Evolutionary conservation across 2,113 vertebrate genomes (phyloP).

Genomic region (Myotis yumanensis): DNA sequence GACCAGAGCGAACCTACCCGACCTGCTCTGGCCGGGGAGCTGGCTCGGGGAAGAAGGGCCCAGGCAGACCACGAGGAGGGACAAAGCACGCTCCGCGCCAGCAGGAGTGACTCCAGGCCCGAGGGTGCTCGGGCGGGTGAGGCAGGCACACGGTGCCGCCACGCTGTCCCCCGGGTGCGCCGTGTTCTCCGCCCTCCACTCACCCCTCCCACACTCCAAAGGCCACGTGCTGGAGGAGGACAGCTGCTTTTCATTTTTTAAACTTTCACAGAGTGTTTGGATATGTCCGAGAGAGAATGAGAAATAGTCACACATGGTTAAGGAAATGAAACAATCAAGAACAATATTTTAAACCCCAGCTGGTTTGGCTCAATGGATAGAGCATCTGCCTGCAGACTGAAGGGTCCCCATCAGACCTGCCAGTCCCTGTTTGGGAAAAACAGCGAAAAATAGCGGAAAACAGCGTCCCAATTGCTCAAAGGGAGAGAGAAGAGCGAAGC

Average conservation of each 20-base stretch:
- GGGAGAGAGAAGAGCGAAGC: background rate
- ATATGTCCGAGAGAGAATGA: background rate
- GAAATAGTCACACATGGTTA: background rate
- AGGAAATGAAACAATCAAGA: background rate
- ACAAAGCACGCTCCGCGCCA: no score
- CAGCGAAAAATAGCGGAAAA: no score
- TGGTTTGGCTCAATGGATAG: no score
- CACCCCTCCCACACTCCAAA: background rate
- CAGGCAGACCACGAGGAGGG: background rate
- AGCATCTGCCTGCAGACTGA: no score
- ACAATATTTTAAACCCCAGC: background rate
- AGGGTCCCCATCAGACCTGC: no score
- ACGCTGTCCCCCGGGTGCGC: background rate
- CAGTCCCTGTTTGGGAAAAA: no score
- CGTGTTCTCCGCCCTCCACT: fast-evolving
- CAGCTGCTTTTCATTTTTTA: background rate
- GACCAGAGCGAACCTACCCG: background rate
- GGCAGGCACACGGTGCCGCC: no score
- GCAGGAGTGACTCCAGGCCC: no score
- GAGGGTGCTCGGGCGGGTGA: no score
- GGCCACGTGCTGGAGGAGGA: background rate
- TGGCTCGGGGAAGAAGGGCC: background rate
- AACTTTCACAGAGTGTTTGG: background rate
- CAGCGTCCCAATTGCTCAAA: background rate
- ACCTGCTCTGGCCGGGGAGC: background rate